Evolutionary conservation across 2,888 invertebrate species (phyloP).

Genomic region (Sabatieria punctata): DNA sequence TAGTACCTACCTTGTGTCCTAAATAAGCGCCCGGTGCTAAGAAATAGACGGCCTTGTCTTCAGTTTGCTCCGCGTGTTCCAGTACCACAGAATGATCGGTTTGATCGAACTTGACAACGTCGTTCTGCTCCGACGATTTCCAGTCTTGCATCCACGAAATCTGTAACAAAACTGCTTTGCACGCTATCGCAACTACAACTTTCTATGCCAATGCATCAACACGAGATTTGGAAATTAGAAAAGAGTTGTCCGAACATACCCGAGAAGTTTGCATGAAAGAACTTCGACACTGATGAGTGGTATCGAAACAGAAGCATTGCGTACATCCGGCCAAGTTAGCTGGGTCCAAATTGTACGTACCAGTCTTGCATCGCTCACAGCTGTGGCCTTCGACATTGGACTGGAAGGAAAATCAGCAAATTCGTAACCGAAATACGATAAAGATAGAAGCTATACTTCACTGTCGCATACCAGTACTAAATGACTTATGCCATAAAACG

Average conservation of each 20-base stretch:
- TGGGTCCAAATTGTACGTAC: conserved; percentile 70
- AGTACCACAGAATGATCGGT: neutral
- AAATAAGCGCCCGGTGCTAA: conserved; percentile 53
- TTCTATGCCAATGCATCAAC: too few relatives aligned
- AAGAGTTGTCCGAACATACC: too few relatives aligned
- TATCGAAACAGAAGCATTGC: conserved; percentile 90
- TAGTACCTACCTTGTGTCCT: conserved; percentile 54
- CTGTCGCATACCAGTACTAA: too few relatives aligned
- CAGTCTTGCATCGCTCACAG: conserved; percentile 69
- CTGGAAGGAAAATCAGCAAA: too few relatives aligned
- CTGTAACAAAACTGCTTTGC: too few relatives aligned
- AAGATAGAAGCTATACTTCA: too few relatives aligned
- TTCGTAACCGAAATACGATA: too few relatives aligned
- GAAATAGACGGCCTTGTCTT: conserved; percentile 45
- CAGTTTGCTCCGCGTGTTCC: neutral
- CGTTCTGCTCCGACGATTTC: conserved; percentile 28
- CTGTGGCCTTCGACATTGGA: conserved; percentile 54
- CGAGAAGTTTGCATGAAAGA: too few relatives aligned
- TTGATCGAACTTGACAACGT: neutral
- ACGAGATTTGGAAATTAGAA: too few relatives aligned
- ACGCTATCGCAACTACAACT: too few relatives aligned
- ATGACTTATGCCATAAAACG: too few relatives aligned
- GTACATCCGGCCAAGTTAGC: conserved; percentile 77
- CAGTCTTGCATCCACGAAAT: conserved; percentile 50
- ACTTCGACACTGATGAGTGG: conserved; percentile 64